Base-by-base conservation (phyloP, 2,888 invertebrate genomes). In the Mythimna loreyi region DNA sequence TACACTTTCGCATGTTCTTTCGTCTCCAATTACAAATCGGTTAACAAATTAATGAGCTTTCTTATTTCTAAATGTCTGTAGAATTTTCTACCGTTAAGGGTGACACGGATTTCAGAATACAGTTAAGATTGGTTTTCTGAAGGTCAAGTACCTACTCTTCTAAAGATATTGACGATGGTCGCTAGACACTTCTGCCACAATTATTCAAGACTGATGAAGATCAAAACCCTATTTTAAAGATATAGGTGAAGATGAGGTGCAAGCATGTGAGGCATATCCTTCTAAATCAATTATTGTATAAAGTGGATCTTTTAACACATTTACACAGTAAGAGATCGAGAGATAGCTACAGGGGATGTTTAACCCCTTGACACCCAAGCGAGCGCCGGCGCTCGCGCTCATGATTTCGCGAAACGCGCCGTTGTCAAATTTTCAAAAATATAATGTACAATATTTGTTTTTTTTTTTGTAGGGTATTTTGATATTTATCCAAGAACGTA, bases 341-440 rank as follows among this genome's bases (percentile, higher is more conserved):
- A 72, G 75, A 82, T 81, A 68, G 50, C 63, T 67, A 72, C 47
- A 81, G 70, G 79, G 76, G 73, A 78, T 83, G 82, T 83, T 81
- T 74, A 68, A 71, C n/a, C n/a, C n/a, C n/a, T n/a, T n/a, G n/a
- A n/a, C n/a, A n/a, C n/a, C n/a, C n/a, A n/a, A n/a, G n/a, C n/a
- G n/a, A n/a, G n/a, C n/a, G n/a, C n/a, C n/a, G n/a, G n/a, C n/a
- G n/a, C n/a, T n/a, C n/a, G n/a, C n/a, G n/a, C n/a, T n/a, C n/a
- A n/a, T n/a, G n/a, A n/a, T n/a, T n/a, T n/a, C n/a, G n/a, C n/a
- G n/a, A n/a, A n/a, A n/a, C n/a, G n/a, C n/a, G n/a, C n/a, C n/a
- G n/a, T n/a, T n/a, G n/a, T n/a, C n/a, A n/a, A n/a, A n/a, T n/a
- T n/a, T n/a, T n/a, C n/a, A n/a, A n/a, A n/a, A n/a, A n/a, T n/a